These are phyloP conservation scores for Mesoclemmys tuberculata DNA, from an alignment of 2,113 vertebrate genomes.

Conservation along the genomic window DNA sequence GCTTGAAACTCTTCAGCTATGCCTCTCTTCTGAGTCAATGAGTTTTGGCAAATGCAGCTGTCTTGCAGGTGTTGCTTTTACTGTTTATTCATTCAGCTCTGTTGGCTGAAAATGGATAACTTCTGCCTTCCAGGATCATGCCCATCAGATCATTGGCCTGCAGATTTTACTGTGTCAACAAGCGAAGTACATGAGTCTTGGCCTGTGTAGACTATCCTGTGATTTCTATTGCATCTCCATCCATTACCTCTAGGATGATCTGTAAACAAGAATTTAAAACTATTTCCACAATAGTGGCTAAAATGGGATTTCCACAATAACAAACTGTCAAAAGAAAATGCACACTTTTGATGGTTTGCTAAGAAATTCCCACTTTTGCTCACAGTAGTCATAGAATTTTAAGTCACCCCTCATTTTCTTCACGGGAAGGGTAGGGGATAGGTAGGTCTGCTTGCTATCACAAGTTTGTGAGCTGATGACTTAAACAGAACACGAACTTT, in stretches of 20 bases:
- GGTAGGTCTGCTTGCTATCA: not conserved
- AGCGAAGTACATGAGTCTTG: not conserved
- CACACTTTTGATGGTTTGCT: rapidly evolving
- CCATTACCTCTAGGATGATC: not conserved
- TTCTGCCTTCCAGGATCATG: not conserved
- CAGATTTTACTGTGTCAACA: not conserved
- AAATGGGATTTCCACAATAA: not conserved
- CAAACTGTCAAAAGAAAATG: not conserved
- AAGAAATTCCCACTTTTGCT: not conserved
- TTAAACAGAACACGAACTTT: not conserved
- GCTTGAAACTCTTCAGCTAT: not conserved
- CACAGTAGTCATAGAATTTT: not conserved
- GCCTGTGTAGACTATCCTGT: not conserved
- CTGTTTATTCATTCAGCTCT: not conserved
- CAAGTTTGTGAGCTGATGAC: not conserved
- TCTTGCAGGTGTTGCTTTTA: not conserved
- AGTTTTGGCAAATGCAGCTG: not conserved
- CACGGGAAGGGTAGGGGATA: not conserved
- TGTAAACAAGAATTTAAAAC: not conserved
- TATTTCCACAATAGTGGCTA: not conserved
- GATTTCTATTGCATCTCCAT: not conserved
- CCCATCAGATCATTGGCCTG: not conserved
- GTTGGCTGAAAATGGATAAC: not conserved
- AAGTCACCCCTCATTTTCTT: not conserved
- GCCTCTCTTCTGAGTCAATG: not conserved